Conservation (phyloP, 2,113 vertebrate species). For the Helogale parvula region DNA sequence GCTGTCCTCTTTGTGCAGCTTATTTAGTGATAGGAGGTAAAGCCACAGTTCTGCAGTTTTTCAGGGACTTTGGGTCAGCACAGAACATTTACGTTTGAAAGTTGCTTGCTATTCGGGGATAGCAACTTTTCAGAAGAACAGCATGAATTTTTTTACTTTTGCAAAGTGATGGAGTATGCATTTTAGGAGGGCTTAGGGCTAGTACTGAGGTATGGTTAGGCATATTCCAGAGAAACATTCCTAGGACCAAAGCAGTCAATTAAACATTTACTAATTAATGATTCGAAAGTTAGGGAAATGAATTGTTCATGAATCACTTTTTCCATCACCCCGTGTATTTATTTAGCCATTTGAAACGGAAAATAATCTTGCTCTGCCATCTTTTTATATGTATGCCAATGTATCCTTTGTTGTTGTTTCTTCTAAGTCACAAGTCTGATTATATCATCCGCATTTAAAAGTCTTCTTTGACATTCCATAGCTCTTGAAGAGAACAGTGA, state of each 20-base stretch:
- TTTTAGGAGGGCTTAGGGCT: neutral
- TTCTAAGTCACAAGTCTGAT: slow-evolving; percentile 9
- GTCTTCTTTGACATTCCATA: neutral
- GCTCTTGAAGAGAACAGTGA: neutral
- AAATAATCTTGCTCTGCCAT: neutral
- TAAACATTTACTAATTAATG: neutral
- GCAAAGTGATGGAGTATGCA: neutral
- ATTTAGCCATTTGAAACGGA: neutral
- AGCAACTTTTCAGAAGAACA: neutral
- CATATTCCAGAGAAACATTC: neutral
- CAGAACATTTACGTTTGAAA: neutral
- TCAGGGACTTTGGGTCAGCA: neutral
- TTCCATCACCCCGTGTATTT: neutral
- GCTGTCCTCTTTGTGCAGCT: neutral
- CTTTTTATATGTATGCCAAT: neutral
- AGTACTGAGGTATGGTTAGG: neutral
- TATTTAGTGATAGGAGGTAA: neutral
- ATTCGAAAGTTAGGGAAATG: neutral
- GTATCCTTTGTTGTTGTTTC: neutral
- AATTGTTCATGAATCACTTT: neutral
- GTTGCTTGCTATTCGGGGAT: neutral
- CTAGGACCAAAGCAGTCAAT: neutral
- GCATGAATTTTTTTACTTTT: neutral
- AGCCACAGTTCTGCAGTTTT: neutral
- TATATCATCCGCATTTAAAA: neutral